These are phyloP conservation scores for Anthopleura sola DNA, from an alignment of 64 coral and sea anemone genomes.

Conservation along the genomic window DNA sequence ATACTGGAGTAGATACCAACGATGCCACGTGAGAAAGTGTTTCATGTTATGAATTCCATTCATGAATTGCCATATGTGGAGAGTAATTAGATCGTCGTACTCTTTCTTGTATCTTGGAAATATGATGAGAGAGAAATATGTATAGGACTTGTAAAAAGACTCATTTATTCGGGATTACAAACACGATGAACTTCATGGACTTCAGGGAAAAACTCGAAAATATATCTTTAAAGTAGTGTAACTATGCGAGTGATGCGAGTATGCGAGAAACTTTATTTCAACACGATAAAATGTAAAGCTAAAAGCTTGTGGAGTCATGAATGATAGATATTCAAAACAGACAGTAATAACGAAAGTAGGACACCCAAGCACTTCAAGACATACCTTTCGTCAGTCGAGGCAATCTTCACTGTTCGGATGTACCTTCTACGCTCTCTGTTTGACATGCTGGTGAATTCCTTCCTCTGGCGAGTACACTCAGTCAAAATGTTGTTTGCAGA, in stretches of 20 bases:
- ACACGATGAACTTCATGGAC: too few species aligned
- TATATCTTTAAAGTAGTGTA: too few species aligned
- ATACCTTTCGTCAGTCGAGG: background rate
- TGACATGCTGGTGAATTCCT: slow-evolving; percentile 39
- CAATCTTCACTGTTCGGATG: slow-evolving; percentile 5
- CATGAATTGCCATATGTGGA: slow-evolving; percentile 1
- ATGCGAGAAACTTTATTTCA: too few species aligned
- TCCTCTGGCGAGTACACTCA: slow-evolving; percentile 22
- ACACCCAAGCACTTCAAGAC: background rate
- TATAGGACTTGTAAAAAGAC: background rate
- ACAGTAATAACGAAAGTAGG: background rate
- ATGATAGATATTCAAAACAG: too few species aligned
- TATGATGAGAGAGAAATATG: background rate
- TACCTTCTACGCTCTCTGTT: slow-evolving; percentile 24
- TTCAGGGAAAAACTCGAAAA: too few species aligned
- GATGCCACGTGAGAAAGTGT: slow-evolving; percentile 40
- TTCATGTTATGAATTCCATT: slow-evolving; percentile 25
- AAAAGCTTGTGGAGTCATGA: too few species aligned
- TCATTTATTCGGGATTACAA: background rate
- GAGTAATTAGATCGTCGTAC: background rate
- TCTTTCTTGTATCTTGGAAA: background rate
- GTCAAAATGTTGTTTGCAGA: background rate
- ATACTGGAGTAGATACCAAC: slow-evolving; percentile 16
- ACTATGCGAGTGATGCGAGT: too few species aligned
- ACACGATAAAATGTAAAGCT: too few species aligned